A percentile compares a stretch with the other conserved stretches of the same genome.
Evolutionary conservation across 2,797 vertebrate genomes (phyloP).

Genomic region (Hydrolagus colliei): DNA sequence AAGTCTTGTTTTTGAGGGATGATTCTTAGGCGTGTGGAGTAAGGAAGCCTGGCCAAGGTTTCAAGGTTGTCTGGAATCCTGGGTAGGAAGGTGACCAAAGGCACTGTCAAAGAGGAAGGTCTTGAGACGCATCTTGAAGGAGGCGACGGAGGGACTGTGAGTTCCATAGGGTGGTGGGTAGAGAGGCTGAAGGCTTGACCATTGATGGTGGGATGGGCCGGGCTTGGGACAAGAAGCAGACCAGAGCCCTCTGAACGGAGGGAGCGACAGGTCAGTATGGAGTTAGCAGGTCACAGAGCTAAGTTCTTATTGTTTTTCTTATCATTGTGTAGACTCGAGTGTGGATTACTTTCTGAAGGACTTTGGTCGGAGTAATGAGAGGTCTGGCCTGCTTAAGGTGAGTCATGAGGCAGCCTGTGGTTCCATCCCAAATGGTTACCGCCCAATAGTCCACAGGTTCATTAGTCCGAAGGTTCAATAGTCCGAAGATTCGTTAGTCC

Average conservation of each 20-base stretch:
- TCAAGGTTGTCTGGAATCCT: too few species aligned
- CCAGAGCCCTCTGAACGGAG: neutral
- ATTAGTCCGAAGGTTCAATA: too few species aligned
- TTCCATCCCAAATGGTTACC: too few species aligned
- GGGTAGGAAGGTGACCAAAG: neutral
- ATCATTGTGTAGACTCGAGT: neutral
- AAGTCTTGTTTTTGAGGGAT: too few species aligned
- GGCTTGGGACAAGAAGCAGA: neutral
- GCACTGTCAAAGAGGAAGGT: neutral
- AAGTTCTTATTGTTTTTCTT: neutral
- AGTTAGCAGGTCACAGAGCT: neutral
- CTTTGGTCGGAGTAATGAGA: neutral
- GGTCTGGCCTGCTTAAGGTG: neutral
- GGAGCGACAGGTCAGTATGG: neutral
- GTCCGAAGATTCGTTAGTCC: too few species aligned
- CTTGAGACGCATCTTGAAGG: neutral
- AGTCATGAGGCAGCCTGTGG: neutral
- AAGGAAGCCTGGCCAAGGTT: too few species aligned
- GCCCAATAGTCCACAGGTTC: too few species aligned
- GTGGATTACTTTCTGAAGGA: neutral
- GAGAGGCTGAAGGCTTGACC: neutral
- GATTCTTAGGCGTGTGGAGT: too few species aligned
- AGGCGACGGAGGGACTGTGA: neutral
- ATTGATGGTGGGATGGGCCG: neutral
- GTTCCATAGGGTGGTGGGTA: neutral